Base-by-base conservation (phyloP, 2,113 vertebrate species). In the Nothoprocta pentlandii region DNA sequence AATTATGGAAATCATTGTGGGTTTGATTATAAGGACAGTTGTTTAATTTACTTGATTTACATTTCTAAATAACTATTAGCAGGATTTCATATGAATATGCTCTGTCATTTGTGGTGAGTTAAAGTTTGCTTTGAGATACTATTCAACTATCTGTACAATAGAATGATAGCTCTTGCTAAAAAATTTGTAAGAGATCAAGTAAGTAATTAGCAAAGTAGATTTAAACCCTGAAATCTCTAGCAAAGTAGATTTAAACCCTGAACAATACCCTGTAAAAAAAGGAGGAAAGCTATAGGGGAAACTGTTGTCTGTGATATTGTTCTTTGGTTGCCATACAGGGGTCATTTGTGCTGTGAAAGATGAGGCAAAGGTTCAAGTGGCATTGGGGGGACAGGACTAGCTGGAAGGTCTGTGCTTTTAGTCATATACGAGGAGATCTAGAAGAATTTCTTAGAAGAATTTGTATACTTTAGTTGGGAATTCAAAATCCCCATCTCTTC, bases 11-110 rank as follows among this genome's bases (percentile, higher is more conserved):
- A 44, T 73, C 62, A 66, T 4, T 61, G 23, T 53, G 39, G 26
- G 1, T 76, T 93, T 81, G 44, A 79, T 91, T 85, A 80, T 12
- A 77, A 26, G 36, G 39, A 21, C 49, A 49, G 16, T 26, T 90
- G 44, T 88, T 96, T 89, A 32, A 92, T 89, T 94, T 76, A 89
- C 63, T 87, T 93, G 41, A 19, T 84, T 89, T 95, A 71, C 36
- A 89, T 89, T 95, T 41, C 77, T 91, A 70, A 80, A 53, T 82
- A 94, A 94, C 51, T 84, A 20, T 62, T 67, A 92, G 39, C 89
- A 91, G 90, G 76, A 91, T 77, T 88, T 95, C 87, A 90, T 77
- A 85, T 30, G 74, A 74, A 70, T 87, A 81, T 41, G 13, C 39
- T 66, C 21, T 94, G 63, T 78, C 76, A 89, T 63, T 76, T 94